A percentile compares a stretch with the other conserved stretches of the same genome.
Evolutionary conservation across 2,113 vertebrate species (phyloP).

Genomic region (Lathamus discolor): DNA sequence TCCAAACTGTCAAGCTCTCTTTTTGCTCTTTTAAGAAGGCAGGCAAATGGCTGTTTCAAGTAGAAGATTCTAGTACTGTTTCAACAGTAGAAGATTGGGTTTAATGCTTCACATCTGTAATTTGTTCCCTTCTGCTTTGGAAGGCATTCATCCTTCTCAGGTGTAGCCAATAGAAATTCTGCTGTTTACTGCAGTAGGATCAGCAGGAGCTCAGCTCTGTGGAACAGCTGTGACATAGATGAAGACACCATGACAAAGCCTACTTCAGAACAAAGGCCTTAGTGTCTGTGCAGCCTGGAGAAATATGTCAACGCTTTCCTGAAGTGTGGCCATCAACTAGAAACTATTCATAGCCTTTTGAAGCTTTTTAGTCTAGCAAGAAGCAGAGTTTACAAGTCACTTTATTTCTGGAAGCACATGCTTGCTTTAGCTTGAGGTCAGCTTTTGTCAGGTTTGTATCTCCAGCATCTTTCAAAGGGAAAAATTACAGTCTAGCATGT

Average conservation of each 20-base stretch:
- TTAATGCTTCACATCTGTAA: background rate
- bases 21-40: background rate
- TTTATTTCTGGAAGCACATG: background rate
- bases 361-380: background rate
- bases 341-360: background rate
- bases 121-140: background rate
- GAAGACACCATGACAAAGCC: background rate
- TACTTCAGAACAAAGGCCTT: background rate
- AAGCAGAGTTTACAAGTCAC: background rate
- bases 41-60: background rate
- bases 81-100: background rate
- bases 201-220: background rate
- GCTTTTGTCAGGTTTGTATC: background rate
- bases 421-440: background rate
- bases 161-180: background rate
- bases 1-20: background rate
- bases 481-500: background rate
- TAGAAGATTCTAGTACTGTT: background rate
- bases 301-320: background rate
- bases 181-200: background rate
- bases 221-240: background rate
- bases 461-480: background rate
- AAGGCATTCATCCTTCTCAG: background rate
- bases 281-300: background rate
- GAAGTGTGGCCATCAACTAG: background rate